Evolutionary conservation across 2,888 invertebrate species (phyloP).

Genomic region (Cataglyphis rosenhaueri): DNA sequence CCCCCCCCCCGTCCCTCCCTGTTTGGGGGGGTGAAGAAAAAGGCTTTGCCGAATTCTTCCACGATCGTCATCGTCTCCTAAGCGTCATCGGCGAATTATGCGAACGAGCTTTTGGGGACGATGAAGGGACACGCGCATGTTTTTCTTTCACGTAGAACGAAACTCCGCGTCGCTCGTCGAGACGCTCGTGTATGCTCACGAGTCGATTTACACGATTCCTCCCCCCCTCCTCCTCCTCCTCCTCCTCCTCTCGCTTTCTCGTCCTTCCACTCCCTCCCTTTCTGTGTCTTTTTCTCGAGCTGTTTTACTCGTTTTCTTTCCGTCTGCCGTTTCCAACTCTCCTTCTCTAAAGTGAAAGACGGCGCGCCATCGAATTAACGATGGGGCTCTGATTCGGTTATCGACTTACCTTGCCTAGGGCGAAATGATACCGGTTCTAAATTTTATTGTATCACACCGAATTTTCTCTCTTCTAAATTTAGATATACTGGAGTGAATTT

Average conservation of each 20-base stretch:
- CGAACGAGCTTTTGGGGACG: conserved; percentile 34
- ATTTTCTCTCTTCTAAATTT: background rate
- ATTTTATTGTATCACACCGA: background rate
- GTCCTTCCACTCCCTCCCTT: conserved; percentile 60
- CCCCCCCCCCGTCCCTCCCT: no score
- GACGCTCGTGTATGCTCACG: conserved; percentile 78
- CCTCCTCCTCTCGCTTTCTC: conserved; percentile 57
- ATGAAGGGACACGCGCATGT: conserved; percentile 72
- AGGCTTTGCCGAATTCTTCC: background rate
- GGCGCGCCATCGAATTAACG: background rate
- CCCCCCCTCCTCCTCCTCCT: conserved; percentile 25
- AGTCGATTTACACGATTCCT: conserved; percentile 51
- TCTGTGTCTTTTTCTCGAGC: conserved; percentile 48
- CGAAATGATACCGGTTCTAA: background rate
- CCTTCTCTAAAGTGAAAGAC: background rate
- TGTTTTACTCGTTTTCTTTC: conserved; percentile 61
- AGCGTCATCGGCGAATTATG: background rate
- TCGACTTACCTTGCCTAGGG: background rate
- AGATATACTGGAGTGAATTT: background rate
- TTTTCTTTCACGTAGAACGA: conserved; percentile 65
- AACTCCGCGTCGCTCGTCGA: conserved; percentile 77
- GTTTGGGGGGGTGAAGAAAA: no score
- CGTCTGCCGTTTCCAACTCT: conserved; percentile 50
- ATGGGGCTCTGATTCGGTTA: background rate
- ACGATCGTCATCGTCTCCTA: conserved; percentile 28